Base-by-base conservation (phyloP, 2,797 vertebrate genomes). In the Gymnocypris eckloni region DNA sequence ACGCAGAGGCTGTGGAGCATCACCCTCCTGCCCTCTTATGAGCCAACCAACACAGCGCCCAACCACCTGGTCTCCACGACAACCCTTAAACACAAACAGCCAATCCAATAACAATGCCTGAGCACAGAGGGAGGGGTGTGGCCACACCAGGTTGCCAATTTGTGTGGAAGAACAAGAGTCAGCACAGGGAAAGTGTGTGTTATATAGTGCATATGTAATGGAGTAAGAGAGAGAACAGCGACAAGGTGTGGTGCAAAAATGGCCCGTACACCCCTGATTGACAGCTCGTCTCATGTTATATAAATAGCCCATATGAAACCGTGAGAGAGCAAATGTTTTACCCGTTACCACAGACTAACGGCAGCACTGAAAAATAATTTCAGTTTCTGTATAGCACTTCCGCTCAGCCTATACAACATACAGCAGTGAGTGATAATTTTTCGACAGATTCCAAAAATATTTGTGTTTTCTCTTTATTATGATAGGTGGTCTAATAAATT, bases 51-150 rank as follows among this genome's bases (percentile, higher is more conserved):
- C 81, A 84, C 81, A 43, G 81, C 75, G 80, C 86, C 59, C 87
- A 75, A 85, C 39, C 52, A 77, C 83, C 54, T 59, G 79, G 90
- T 92, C 71, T 64, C 89, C 86, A 86, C 75, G 81, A 77, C 87
- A 89, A 90, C 90, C 86, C 9, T 82, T 72, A 85, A 88, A 91
- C 83, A 92, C 69, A 87, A 88, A 84, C 86, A 88, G 82, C 80
- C 87, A 45, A 25, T 84, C 85, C 76, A 86, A 85, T 89, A 54
- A 90, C 90, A 88, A 90, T 64, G 66, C 73, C 28, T 64, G 77
- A 73, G 73, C 59, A 76, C 56, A 41, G 8, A 54, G 79, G 25
- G 39, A 70, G n/a, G 25, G 37, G 80, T 15, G 45, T 72, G 85
- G 70, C 9, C 50, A 86, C 50, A 66, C 11, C 39, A 72, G 43